Conservation (phyloP, 2,888 invertebrate genomes). For the Brachycybe producta region DNA sequence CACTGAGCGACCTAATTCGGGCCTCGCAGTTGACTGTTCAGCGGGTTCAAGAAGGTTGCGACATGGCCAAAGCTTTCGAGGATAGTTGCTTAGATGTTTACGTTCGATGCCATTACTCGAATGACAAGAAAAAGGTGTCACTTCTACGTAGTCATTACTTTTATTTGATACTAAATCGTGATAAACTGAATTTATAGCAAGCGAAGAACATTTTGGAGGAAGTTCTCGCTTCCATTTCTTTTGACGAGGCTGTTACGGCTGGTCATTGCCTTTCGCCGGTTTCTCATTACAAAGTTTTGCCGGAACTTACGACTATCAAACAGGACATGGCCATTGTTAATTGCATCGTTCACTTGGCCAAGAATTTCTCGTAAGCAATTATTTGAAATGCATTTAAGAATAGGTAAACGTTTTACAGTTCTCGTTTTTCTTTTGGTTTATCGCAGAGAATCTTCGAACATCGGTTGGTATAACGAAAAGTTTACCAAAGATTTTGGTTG, state of each 20-base stretch:
- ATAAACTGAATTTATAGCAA: too few relatives aligned
- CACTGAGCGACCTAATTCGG: slow-evolving; percentile 50
- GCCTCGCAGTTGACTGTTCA: slow-evolving; percentile 50
- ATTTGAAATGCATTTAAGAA: too few relatives aligned
- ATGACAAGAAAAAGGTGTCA: slow-evolving; percentile 26
- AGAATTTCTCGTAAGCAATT: too few relatives aligned
- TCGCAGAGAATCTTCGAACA: neutral
- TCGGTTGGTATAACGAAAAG: too few relatives aligned
- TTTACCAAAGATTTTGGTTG: too few relatives aligned
- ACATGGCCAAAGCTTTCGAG: slow-evolving; percentile 42
- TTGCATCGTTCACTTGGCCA: neutral
- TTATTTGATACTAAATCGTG: neutral
- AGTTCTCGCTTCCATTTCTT: neutral
- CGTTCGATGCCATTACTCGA: slow-evolving; percentile 41
- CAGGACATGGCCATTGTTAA: too few relatives aligned
- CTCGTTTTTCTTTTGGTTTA: neutral
- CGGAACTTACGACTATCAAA: slow-evolving; percentile 4
- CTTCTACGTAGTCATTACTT: too few relatives aligned
- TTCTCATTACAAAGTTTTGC: slow-evolving; percentile 21
- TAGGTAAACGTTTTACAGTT: too few relatives aligned
- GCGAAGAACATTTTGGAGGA: slow-evolving; percentile 21
- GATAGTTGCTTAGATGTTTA: slow-evolving; percentile 53
- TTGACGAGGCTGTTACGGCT: slow-evolving; percentile 26
- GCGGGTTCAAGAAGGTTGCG: slow-evolving; percentile 48
- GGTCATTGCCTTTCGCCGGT: neutral